Base-by-base conservation (phyloP, 2,797 vertebrate species). In the Peromyscus eremicus region DNA sequence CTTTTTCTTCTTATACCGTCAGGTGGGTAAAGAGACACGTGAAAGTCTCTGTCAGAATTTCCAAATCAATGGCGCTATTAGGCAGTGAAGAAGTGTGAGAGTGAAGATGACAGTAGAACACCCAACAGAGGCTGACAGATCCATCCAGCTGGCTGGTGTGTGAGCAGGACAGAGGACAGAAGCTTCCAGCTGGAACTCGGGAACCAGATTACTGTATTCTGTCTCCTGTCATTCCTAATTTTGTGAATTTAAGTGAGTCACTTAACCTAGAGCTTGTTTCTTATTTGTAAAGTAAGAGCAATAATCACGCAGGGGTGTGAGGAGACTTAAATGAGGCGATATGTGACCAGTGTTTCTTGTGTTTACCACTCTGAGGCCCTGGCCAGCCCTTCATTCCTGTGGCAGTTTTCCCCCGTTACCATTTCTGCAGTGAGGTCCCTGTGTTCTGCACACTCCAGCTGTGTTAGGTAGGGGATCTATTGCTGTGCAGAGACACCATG, bases 31-130 rank as follows among this genome's bases (percentile, higher is more conserved):
- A 93, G 68, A 83, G 83, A 89, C 55, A 60, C 29, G 3, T 52
- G 76, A 43, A 85, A 46, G 40, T 70, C 17, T 97, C 16, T 64
- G 23, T 92, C 92, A 82, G 68, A 90, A 62, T n/a, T 95, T 95
- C 43, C 79, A 43, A 82, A 71, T 95, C 86, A 92, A 43, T 81
- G 92, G 46, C 76, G 75, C 66, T 66, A 11, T 64, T 49, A 92
- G 88, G 70, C 85, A 57, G 87, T 21, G 49, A 71, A 92, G 73
- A 17, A 77, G 81, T 81, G 57, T 1, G 25, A 46, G 89, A 82
- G 40, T 79, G 90, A 62, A 2, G 1, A 49, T 46, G 68, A 29
- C 8, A 52, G 32, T 37, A 62, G 71, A 49, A 49, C 77, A 88
- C 70, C 27, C 23, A 60, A n/a, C 55, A 64, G 43, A 13, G 64